A percentile compares a stretch with the other conserved stretches of the same genome.
These are phyloP conservation scores for Sminthurinus signatus DNA, from an alignment of 1,140 invertebrate genomes.

Conservation along the genomic window DNA sequence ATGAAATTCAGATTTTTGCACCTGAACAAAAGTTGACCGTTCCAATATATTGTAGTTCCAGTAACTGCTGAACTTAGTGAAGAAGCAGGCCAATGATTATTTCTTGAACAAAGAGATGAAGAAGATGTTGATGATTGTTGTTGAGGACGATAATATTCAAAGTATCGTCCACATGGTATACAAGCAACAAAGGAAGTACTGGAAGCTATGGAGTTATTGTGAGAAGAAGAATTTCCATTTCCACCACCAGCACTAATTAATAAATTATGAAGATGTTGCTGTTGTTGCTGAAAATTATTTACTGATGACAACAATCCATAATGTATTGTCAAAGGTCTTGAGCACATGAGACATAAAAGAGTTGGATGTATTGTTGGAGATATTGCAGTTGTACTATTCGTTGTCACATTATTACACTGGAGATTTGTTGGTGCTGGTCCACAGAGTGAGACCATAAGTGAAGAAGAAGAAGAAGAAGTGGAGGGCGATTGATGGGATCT, in stretches of 20 bases:
- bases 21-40: conserved; percentile 35
- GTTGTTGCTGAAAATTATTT: neutral
- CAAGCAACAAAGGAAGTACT: conserved; percentile 27
- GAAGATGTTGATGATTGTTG: conserved; percentile 19
- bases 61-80: neutral
- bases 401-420: conserved; percentile 11
- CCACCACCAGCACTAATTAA: neutral
- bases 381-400: conserved; percentile 1
- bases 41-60: conserved; percentile 21
- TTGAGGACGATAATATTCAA: conserved; percentile 25
- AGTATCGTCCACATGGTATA: conserved; percentile 35
- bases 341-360: conserved; percentile 37
- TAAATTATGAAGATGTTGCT: neutral
- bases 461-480: no score
- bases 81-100: neutral
- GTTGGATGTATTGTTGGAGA: conserved; percentile 12
- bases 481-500: no score
- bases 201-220: conserved; percentile 8
- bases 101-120: conserved; percentile 1
- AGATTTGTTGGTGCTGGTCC: conserved; percentile 10
- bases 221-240: neutral
- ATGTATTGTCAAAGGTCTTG: conserved; percentile 29
- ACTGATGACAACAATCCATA: conserved; percentile 10
- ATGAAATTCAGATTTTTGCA: neutral
- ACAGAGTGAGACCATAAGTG: conserved; percentile 18